Percentiles rank a stretch among this genome's conserved stretches.
Conservation (phyloP, 35 echinoderm and acorn worm genomes). For the Ophioderma brevispina region DNA sequence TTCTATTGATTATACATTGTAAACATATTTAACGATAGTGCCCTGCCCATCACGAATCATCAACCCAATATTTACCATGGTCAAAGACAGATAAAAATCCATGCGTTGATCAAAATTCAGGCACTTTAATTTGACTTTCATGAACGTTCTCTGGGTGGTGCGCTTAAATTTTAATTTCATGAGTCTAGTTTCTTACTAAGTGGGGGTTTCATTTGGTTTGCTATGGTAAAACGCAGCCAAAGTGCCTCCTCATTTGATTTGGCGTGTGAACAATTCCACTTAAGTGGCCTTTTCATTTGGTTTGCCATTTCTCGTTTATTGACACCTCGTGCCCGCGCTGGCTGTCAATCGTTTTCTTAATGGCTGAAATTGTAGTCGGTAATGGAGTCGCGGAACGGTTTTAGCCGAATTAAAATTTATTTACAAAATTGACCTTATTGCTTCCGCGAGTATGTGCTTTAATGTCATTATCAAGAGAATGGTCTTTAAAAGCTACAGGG, state of each 20-base stretch:
- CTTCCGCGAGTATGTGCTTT: background rate
- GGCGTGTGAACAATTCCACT: conserved; percentile 3
- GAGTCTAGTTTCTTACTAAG: conserved; percentile 5
- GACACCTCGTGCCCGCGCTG: background rate
- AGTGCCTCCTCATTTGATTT: conserved; percentile 2
- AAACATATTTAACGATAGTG: too few species aligned
- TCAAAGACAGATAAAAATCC: too few species aligned
- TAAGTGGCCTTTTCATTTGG: background rate
- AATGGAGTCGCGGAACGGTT: background rate
- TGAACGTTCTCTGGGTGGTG: too few species aligned
- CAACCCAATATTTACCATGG: too few species aligned
- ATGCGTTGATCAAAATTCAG: too few species aligned
- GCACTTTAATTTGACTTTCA: too few species aligned
- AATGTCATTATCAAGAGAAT: background rate
- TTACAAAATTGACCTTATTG: background rate
- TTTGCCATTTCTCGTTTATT: background rate
- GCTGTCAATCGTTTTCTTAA: background rate
- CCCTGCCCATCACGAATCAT: too few species aligned
- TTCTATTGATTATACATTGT: too few species aligned
- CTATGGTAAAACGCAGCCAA: background rate
- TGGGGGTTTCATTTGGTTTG: background rate
- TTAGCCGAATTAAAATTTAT: background rate
- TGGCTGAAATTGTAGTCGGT: background rate
- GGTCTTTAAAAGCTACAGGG: background rate
- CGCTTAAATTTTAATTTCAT: background rate